phyloP scores from a whole-genome alignment of 2,888 invertebrate genomes.

The Amphipoea lucens region DNA sequence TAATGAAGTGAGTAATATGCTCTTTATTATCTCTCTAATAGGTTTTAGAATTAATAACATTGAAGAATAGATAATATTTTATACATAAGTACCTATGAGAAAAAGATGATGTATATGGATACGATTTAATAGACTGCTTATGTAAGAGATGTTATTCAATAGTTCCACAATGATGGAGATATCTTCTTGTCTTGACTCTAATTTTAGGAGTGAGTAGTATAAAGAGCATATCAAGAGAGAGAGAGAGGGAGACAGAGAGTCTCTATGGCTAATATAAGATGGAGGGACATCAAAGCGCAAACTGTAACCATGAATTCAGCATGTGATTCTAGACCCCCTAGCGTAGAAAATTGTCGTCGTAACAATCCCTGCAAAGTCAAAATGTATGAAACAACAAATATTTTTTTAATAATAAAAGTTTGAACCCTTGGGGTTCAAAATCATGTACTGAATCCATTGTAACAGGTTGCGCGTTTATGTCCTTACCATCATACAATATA shows the following conservation, averaged over 20 bases:
- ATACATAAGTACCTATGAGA: not conserved
- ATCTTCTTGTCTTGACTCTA: not conserved
- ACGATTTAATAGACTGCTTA: not conserved
- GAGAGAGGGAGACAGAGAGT: not conserved
- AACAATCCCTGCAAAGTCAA: too few relatives aligned
- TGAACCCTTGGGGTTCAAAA: too few relatives aligned
- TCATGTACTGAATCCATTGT: too few relatives aligned
- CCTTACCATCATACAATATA: too few relatives aligned
- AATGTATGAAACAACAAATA: too few relatives aligned
- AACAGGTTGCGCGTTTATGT: too few relatives aligned
- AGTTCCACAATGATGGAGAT: too few relatives aligned
- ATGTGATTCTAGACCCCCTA: too few relatives aligned
- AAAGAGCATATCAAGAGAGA: not conserved
- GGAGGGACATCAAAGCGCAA: too few relatives aligned
- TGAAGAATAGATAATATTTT: slow-evolving; percentile 2
- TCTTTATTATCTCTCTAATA: slow-evolving; percentile 24
- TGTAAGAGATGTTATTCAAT: not conserved
- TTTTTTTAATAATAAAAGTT: too few relatives aligned
- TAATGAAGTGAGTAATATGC: slow-evolving; percentile 61
- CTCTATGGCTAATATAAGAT: not conserved
- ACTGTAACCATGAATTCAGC: too few relatives aligned
- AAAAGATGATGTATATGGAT: not conserved
- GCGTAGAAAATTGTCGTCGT: too few relatives aligned
- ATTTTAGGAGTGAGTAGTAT: not conserved
- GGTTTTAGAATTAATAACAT: slow-evolving; percentile 27